phyloP scores from a whole-genome alignment of 2,113 vertebrate species.

The Pachyramphus minor region DNA sequence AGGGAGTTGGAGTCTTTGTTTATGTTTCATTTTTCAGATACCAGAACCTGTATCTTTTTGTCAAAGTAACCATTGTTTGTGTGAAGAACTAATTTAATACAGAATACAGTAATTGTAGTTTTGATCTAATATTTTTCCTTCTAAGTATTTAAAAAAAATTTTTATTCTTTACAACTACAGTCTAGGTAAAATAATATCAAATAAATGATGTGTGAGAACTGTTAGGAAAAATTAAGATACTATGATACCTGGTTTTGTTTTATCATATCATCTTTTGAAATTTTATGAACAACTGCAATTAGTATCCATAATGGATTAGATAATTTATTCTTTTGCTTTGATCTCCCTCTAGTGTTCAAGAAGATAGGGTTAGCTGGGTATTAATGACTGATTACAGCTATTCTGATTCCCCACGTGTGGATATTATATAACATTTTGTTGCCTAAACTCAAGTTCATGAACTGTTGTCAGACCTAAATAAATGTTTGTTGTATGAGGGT shows the following conservation, averaged over 20 bases:
- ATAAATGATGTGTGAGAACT: background rate
- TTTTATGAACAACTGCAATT: background rate
- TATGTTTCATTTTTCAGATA: background rate
- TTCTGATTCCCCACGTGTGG: background rate
- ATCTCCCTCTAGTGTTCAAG: conserved; percentile 62
- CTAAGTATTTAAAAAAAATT: background rate
- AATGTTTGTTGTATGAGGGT: background rate
- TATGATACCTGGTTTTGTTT: background rate
- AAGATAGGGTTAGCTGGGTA: background rate
- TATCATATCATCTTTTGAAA: background rate
- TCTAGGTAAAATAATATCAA: background rate
- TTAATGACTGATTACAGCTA: background rate
- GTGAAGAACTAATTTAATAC: background rate
- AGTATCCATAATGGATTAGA: background rate
- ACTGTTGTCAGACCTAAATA: background rate
- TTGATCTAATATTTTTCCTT: background rate
- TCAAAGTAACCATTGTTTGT: background rate
- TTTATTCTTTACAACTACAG: background rate
- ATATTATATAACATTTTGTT: background rate
- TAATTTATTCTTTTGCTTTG: conserved; percentile 50
- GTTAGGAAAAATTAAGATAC: background rate
- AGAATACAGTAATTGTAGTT: background rate
- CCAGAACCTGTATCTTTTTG: background rate
- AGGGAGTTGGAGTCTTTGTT: background rate
- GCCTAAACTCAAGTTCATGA: background rate